Base-by-base conservation (phyloP, 2,888 invertebrate species). In the Drosophila peninsularis region DNA sequence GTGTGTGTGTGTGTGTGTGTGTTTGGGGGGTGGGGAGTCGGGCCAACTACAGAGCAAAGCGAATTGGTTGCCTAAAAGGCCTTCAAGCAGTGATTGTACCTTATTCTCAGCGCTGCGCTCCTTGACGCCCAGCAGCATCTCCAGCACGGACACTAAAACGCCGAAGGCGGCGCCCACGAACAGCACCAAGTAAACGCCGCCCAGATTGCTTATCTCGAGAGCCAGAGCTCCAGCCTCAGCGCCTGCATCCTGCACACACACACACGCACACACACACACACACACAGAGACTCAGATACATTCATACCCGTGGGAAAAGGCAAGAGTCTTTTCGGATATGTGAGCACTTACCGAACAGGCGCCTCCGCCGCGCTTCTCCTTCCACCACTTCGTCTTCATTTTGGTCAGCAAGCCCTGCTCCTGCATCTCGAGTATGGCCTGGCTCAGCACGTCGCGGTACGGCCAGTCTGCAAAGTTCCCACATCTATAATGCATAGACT, bases 311-410 rank as follows among this genome's bases (percentile, higher is more conserved):
- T 32, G 44, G 30, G 42, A 13, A 41, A 41, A 62, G 64, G 10
- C 44, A 45, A 11, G 56, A 58, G 32, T 44, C 60, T 37, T 65
- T 60, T 53, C 50, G 44, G 45, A 64, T 53, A 52, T 54, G 21
- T 47, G 50, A 61, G 21, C 39, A 91, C 93, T 93, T 93, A 95
- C 96, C 92, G 94, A 93, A 91, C 96, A 96, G 42, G 95, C 94
- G 61, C 95, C 95, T 39, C 96, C 96, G 17, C 95, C 96, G 74
- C 96, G 93, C 92, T 95, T 95, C 92, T 97, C 96, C 90, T 96
- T 95, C 98, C 98, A 98, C 98, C 98, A 98, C 90, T 95, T 96
- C 64, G 95, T 95, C 93, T 97, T 97, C 93, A 98, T 94, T 80
- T 94, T 94, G 21, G 95, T 95, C 67, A 98, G 94, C 71, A 94